Evolutionary conservation across 1,140 invertebrate genomes (phyloP), one percentile per base, ranked within the genome.

Genomic region (Anagrus nilaparvatae): DNA sequence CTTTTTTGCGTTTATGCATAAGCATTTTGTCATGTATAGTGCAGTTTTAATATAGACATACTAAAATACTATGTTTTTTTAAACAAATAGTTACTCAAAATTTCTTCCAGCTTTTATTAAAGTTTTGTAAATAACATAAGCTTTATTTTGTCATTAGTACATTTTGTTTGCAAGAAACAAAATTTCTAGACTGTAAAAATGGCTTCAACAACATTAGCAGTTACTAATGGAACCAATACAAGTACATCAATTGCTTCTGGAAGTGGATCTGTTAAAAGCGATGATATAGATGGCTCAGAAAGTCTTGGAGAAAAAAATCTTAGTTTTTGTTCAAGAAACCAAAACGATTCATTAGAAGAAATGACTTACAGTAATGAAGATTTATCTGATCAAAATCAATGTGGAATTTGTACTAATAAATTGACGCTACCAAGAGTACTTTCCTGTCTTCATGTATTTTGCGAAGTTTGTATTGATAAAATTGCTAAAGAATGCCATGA

Each of bases 381-480:
- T 13, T 33, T 36, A 14, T 33, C 36, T 4, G 35, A 43, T 24
- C 23, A 39, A 12, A 47, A 43, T 25, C 35, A 55, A 13, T 69
- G 65, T 35, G 46, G 52, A 51, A 56, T 68, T 63, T 84, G 65
- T 58, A 76, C 76, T 49, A 75, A 79, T 55, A 83, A 82, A 52
- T 69, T 87, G 48, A 78, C 75, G 54, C 76, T 76, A 55, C 90
- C 91, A 30, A 78, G 89, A 50, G 81, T 94, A 28, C 73, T 97
- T 47, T 80, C 81, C 47, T 97, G 92, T 67, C 75, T 96, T 52
- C 91, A 95, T 71, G 87, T 88, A 5, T 95, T 92, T 69, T 95
- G 91, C 69, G 82, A 89, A 65, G 72, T 78, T 33, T 96, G 91
- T 58, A 70, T 94, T 47, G 81, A 87, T 54, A 86, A 86, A 58